Percentiles rank a stretch among this genome's conserved stretches.
These are phyloP conservation scores for Pachyramphus minor DNA, from an alignment of 2,113 vertebrate species.

Conservation along the genomic window DNA sequence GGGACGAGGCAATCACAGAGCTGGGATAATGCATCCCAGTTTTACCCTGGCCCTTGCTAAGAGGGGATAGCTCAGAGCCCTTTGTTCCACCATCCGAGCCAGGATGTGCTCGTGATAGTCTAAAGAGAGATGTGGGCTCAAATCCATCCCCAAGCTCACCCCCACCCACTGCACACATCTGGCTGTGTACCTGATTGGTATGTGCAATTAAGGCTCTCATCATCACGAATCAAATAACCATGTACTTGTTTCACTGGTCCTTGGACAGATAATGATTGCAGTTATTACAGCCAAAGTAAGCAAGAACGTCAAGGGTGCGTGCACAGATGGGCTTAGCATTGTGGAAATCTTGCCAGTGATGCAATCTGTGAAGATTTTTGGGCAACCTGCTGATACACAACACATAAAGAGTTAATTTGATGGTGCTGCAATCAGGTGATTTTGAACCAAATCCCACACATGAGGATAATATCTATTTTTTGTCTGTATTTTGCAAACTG, in stretches of 20 bases:
- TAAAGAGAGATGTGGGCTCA: not conserved
- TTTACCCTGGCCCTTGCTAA: not conserved
- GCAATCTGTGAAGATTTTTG: not conserved
- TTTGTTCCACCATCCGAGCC: slow-evolving; percentile 44
- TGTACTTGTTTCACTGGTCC: not conserved
- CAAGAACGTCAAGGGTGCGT: not conserved
- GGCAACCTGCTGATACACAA: not conserved
- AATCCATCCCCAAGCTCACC: not conserved
- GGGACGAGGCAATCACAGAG: slow-evolving; percentile 33
- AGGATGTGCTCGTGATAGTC: not conserved
- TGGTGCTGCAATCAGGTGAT: not conserved
- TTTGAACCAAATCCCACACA: not conserved
- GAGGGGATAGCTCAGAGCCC: not conserved
- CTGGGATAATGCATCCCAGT: slow-evolving; percentile 36
- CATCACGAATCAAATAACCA: not conserved
- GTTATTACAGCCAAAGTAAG: not conserved
- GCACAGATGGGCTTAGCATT: not conserved
- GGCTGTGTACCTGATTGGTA: slow-evolving; percentile 4
- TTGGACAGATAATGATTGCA: not conserved
- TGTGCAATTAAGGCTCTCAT: not conserved
- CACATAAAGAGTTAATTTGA: not conserved
- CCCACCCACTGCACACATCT: slow-evolving; percentile 1
- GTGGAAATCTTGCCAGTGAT: not conserved
- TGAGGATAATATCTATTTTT: not conserved
- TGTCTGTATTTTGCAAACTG: not conserved